These are phyloP conservation scores for Drosophila vallismaia DNA, from an alignment of 2,888 invertebrate species.

Conservation along the genomic window DNA sequence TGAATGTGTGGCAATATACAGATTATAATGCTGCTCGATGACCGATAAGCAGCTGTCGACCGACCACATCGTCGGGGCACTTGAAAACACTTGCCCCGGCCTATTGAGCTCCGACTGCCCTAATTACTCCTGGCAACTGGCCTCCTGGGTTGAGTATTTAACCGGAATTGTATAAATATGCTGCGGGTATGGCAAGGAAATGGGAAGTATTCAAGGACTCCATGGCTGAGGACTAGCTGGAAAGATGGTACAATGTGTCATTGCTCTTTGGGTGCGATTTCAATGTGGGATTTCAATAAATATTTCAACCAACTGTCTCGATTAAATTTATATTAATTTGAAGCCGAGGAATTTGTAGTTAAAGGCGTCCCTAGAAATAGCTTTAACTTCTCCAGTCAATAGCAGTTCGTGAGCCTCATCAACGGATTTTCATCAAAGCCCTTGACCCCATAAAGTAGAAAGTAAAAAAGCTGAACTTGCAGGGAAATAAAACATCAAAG, in stretches of 20 bases:
- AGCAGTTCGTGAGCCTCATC: slow-evolving; percentile 3
- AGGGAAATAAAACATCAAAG: slow-evolving; percentile 61
- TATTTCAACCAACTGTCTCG: not conserved
- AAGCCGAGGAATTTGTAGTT: too few species aligned
- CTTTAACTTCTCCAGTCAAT: slow-evolving; percentile 3
- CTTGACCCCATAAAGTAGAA: slow-evolving; percentile 1
- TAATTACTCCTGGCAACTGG: slow-evolving; percentile 47
- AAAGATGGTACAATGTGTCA: not conserved
- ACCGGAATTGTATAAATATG: slow-evolving; percentile 30
- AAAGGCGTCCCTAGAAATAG: not conserved
- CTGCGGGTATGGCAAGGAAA: not conserved
- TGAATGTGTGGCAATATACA: slow-evolving; percentile 4
- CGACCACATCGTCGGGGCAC: slow-evolving; percentile 31
- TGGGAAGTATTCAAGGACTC: not conserved
- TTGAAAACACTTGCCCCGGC: slow-evolving; percentile 40
- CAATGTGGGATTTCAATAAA: not conserved
- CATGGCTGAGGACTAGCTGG: not conserved
- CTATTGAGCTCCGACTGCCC: slow-evolving; percentile 39
- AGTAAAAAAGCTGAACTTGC: not conserved
- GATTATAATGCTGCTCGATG: slow-evolving; percentile 13
- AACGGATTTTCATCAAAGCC: not conserved
- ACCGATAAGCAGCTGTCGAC: slow-evolving; percentile 40
- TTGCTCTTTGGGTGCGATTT: not conserved
- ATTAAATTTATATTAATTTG: not conserved
- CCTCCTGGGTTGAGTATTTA: slow-evolving; percentile 34